Conservation (phyloP, 2,113 vertebrate species). For the Nycticryphes semicollaris region DNA sequence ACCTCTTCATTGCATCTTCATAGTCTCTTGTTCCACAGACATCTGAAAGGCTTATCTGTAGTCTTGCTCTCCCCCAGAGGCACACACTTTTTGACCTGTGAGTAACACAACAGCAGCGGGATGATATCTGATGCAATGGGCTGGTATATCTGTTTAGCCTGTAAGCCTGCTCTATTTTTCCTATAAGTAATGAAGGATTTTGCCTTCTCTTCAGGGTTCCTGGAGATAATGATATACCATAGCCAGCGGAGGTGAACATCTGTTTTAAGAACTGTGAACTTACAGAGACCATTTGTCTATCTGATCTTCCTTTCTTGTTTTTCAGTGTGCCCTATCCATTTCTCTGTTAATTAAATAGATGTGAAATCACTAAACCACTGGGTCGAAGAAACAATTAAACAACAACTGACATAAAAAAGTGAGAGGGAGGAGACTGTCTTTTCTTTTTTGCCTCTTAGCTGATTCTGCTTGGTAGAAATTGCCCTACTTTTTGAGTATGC, state of each 20-base stretch:
- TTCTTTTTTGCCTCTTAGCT: slow-evolving; percentile 35
- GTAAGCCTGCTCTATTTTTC: neutral
- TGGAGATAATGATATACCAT: slow-evolving; percentile 68
- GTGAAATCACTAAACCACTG: slow-evolving; percentile 64
- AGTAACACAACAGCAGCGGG: neutral
- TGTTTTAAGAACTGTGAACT: slow-evolving; percentile 73
- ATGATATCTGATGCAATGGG: neutral
- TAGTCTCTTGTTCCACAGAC: neutral
- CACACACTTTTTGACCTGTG: neutral
- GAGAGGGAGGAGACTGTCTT: neutral
- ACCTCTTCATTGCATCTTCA: neutral
- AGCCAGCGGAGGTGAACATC: slow-evolving; percentile 72
- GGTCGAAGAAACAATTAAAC: slow-evolving; percentile 59
- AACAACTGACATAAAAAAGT: slow-evolving; percentile 42
- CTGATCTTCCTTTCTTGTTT: slow-evolving; percentile 64
- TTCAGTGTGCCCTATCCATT: slow-evolving; percentile 52
- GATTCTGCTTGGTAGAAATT: slow-evolving; percentile 54
- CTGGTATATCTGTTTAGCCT: neutral
- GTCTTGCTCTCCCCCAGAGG: neutral
- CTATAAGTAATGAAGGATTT: slow-evolving; percentile 42
- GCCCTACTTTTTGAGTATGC: neutral
- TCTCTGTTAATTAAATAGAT: slow-evolving; percentile 73
- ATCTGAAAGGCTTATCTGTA: neutral
- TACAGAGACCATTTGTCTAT: slow-evolving; percentile 71
- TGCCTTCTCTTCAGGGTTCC: slow-evolving; percentile 65